Evolutionary conservation across 2,797 vertebrate genomes (phyloP), one percentile per base, ranked within the genome.

Genomic region (Uromys caudimaculatus): DNA sequence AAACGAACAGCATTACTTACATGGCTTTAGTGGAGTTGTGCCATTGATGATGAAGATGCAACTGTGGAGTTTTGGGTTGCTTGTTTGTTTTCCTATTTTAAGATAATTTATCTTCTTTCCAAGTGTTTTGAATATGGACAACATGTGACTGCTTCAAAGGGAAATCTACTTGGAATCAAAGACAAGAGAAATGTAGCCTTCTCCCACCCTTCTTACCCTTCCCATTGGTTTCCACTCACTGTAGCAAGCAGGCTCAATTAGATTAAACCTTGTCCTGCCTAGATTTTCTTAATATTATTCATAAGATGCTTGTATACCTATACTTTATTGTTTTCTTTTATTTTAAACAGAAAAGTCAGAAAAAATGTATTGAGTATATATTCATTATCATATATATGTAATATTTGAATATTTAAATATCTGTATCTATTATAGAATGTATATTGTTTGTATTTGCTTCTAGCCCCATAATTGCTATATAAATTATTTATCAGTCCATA

Each of bases 281-380:
- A 56, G 10, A 2, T 84, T 86, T 29, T 82, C 47, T 94, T 71
- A 50, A 32, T 38, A 90, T 77, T 82, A n/a, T 78, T 90, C 41
- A 71, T n/a, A 23, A 41, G 38, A 6, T 10, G 41, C 4, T 11
- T 19, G 0, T 24, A 41, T 19, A 90, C 5, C 77, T 54, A 64
- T 4, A 47, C 78, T 90, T 78, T n/a, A 76, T 82, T 3, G 0
- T 71, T 96, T 87, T 87, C 41, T 38, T 50, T 88, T 38, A n/a
- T 69, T 93, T 95, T 85, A 60, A 13, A 82, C 38, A 86, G 54
- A 94, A 85, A 91, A 78, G n/a, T 76, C 47, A 29, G 4, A 38
- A 56, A 47, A 35, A 41, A 12, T 41, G n/a, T 47, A 4, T 32
- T 32, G 35, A 85, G 50, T 54, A n/a, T 67, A 64, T 38, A 56